A percentile compares a stretch with the other conserved stretches of the same genome.
Conservation (phyloP, 2,113 vertebrate species). For the Sinocyclocheilus anshuiensis region DNA sequence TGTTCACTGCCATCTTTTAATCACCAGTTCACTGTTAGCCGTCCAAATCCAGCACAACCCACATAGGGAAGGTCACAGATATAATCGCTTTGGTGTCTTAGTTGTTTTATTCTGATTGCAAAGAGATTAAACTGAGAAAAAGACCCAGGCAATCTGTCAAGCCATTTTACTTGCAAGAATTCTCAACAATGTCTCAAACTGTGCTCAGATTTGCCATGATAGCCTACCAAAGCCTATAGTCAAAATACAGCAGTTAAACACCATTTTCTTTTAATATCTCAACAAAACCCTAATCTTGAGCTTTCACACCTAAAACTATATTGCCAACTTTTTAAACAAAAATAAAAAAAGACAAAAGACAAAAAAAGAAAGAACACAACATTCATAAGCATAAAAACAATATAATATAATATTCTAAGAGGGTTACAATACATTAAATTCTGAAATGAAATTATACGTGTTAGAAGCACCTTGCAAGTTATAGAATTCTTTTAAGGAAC, state of each 20-base stretch:
- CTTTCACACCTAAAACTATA: background rate
- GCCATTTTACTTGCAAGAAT: background rate
- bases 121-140: background rate
- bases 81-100: background rate
- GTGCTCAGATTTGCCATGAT: background rate
- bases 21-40: background rate
- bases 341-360: too few species aligned
- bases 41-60: background rate
- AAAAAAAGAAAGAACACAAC: too few species aligned
- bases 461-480: too few species aligned
- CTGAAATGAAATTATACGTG: too few species aligned
- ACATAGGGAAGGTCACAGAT: background rate
- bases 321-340: too few species aligned
- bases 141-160: background rate
- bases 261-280: background rate
- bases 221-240: background rate
- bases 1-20: background rate
- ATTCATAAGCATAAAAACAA: too few species aligned
- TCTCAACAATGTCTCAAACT: background rate
- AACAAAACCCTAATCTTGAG: background rate
- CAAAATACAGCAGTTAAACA: background rate
- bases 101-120: background rate
- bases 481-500: too few species aligned
- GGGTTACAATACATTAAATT: too few species aligned
- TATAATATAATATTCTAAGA: too few species aligned